Evolutionary conservation across 1,140 invertebrate species (phyloP), one percentile per base, ranked within the genome.

Genomic region (Apis laboriosa): DNA sequence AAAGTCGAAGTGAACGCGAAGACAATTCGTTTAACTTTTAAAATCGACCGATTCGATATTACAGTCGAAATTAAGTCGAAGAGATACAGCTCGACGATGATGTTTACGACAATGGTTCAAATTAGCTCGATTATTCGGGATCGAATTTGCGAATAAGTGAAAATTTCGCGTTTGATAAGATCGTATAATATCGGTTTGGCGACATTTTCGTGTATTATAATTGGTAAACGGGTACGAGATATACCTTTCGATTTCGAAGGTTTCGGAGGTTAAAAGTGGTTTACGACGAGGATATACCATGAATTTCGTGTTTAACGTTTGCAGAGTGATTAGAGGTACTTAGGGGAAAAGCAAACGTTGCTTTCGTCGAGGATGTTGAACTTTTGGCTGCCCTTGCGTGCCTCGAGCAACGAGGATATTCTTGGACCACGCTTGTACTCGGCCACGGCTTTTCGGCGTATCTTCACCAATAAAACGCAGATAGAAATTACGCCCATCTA

Each of bases 301-400:
- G 21, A 8, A 49, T 68, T 49, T n/a, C 11, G 43, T n/a, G 24
- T 73, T 34, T 56, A 7, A 21, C 8, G 51, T 56, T 73, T 58
- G 55, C 21, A 21, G 66, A 21, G 28, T 34, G 71, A 60, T 74
- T 74, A 60, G 15, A 49, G 55, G 24, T n/a, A 34, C 28, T 60
- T 49, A 43, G 9, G 51, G 15, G 51, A 28, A 43, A 19, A 34
- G n/a, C 55, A 51, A 56, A 67, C 63, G 56, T 17, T 21, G 63
- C 55, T 76, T 28, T 67, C 34, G 63, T 17, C 34, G 79, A 80
- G 79, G 72, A 67, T 81, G 43, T 81, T 81, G 79, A 81, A 81
- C 79, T 76, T 76, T 76, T 55, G 63, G 34, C 34, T 81, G 79
- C 63, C 79, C 79, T 76, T 76, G 79, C 58, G 58, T 21, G 77